These are phyloP conservation scores for Turnix velox DNA, from an alignment of 2,113 vertebrate genomes.

Conservation along the genomic window DNA sequence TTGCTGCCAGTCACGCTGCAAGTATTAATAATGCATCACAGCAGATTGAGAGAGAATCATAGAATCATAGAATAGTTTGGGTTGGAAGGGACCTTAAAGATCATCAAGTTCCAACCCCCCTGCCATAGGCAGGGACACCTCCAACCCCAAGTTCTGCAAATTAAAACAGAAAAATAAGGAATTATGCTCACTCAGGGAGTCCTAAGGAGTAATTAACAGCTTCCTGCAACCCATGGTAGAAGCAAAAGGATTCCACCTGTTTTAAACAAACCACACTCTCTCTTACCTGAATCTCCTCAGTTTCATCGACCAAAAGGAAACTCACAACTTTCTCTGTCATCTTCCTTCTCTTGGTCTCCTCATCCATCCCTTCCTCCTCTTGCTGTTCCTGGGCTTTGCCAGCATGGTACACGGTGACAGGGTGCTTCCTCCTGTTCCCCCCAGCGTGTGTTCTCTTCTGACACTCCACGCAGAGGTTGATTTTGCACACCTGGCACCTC, in stretches of 20 bases:
- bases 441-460: conserved; percentile 90
- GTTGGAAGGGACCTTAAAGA: too few species aligned
- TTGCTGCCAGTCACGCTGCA: neutral
- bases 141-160: too few species aligned
- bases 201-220: too few species aligned
- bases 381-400: conserved; percentile 70
- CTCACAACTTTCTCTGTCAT: conserved; percentile 89
- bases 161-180: too few species aligned
- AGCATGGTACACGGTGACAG: conserved; percentile 77
- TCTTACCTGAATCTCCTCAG: conserved; percentile 93
- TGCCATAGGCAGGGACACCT: too few species aligned
- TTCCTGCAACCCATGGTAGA: too few species aligned
- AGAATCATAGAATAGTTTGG: too few species aligned
- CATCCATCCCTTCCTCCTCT: conserved; percentile 72
- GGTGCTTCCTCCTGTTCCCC: conserved; percentile 88
- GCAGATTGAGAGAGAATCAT: neutral
- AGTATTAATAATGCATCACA: neutral
- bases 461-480: conserved; percentile 89
- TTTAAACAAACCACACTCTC: neutral
- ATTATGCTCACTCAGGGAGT: too few species aligned
- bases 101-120: too few species aligned
- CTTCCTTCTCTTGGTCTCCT: conserved; percentile 81
- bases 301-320: conserved; percentile 95
- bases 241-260: neutral
- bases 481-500: conserved; percentile 90